Evolutionary conservation across 2,113 vertebrate species (phyloP).

Genomic region (Calcarius ornatus): DNA sequence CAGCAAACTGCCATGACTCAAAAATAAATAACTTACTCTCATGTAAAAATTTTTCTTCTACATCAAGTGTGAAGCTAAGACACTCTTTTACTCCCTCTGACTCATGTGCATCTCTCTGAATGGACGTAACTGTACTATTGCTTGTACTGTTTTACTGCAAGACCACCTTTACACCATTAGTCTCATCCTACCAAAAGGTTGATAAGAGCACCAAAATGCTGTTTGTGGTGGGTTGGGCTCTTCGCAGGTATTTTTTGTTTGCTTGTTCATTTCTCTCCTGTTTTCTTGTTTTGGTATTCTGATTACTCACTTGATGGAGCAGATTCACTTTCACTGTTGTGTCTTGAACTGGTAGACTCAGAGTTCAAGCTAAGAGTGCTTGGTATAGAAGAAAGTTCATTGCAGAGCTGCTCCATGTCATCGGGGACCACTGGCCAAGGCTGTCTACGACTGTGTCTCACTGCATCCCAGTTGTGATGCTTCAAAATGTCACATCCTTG

Average conservation of each 20-base stretch:
- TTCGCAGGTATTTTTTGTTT: background rate
- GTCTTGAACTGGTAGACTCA: constrained; percentile 93
- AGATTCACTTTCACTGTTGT: constrained; percentile 97
- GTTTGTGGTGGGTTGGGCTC: background rate
- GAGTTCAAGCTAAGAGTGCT: constrained; percentile 90
- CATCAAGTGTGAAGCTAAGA: background rate
- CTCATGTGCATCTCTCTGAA: background rate
- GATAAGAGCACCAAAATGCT: background rate
- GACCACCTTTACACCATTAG: background rate
- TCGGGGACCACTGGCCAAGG: constrained; percentile 95
- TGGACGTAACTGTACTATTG: background rate
- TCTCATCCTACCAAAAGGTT: background rate
- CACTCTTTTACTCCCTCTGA: background rate
- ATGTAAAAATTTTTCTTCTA: background rate
- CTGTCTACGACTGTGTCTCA: constrained; percentile 92
- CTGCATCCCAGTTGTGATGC: constrained; percentile 91
- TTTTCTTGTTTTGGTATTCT: background rate
- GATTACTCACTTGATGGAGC: constrained; percentile 86
- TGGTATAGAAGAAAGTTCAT: constrained; percentile 82
- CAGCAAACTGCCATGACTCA: background rate
- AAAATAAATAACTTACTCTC: background rate
- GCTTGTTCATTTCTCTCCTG: background rate
- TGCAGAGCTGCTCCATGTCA: constrained; percentile 87
- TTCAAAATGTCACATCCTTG: constrained; percentile 96
- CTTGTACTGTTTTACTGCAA: background rate